These are phyloP conservation scores for Boulengeromyrus knoepffleri DNA, from an alignment of 2,113 vertebrate species.

Conservation along the genomic window DNA sequence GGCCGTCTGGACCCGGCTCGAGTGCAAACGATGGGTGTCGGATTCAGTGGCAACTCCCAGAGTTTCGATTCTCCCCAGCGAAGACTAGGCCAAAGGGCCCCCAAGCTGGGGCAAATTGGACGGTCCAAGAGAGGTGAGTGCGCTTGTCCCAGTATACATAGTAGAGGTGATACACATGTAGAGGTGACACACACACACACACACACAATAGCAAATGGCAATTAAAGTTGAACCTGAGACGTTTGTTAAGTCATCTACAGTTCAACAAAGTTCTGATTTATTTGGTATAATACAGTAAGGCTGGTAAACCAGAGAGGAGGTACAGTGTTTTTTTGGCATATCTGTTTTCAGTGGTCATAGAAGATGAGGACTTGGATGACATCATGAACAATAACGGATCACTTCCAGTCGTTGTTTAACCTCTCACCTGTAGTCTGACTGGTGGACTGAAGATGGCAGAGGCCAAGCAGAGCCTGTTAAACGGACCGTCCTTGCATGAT, in stretches of 20 bases:
- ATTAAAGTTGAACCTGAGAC: neutral
- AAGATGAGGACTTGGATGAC: constrained; percentile 43
- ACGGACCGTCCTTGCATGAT: neutral
- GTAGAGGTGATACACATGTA: neutral
- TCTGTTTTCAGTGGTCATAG: constrained; percentile 28
- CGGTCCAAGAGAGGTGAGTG: constrained; percentile 39
- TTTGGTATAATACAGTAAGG: neutral
- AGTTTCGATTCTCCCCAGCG: constrained; percentile 31
- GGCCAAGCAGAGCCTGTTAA: neutral
- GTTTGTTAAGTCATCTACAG: neutral
- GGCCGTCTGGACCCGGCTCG: constrained; percentile 12
- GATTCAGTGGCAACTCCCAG: constrained; percentile 15
- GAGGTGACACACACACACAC: neutral
- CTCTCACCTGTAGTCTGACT: constrained; percentile 28
- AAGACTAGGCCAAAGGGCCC: constrained; percentile 35
- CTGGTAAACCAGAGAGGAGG: neutral
- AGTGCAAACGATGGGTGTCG: constrained; percentile 2
- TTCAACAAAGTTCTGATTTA: neutral
- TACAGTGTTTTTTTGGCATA: neutral
- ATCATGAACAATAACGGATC: constrained; percentile 37
- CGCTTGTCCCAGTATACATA: neutral
- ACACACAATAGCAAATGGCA: neutral
- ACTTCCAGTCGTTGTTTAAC: constrained; percentile 25
- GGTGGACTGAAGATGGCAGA: neutral
- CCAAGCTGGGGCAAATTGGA: constrained; percentile 40